Evolutionary conservation across 2,797 vertebrate genomes (phyloP).

Genomic region (Leuciscus waleckii): DNA sequence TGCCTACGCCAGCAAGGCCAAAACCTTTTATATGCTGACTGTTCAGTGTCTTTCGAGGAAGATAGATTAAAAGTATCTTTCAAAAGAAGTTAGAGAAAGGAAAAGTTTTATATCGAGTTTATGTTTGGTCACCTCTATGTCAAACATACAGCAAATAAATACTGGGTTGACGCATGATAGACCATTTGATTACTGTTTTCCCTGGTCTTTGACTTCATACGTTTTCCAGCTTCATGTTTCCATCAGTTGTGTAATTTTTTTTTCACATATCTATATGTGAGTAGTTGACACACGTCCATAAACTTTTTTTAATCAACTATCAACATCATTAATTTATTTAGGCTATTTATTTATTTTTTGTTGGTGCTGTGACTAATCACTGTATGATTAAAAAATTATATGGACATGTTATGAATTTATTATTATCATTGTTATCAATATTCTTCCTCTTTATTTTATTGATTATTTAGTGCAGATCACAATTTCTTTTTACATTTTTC

Average conservation of each 20-base stretch:
- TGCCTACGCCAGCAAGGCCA: background rate
- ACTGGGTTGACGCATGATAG: background rate
- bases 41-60: background rate
- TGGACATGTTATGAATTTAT: background rate
- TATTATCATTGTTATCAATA: background rate
- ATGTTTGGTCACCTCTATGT: background rate
- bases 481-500: background rate
- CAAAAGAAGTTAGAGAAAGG: background rate
- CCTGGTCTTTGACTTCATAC: background rate
- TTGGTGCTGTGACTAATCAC: background rate
- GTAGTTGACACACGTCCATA: background rate
- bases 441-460: background rate
- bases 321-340: background rate
- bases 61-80: background rate
- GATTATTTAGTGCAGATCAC: background rate
- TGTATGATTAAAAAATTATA: background rate
- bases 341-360: background rate
- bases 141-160: background rate
- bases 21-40: background rate
- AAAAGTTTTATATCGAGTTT: background rate
- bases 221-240: background rate
- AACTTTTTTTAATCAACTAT: background rate
- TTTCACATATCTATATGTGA: background rate
- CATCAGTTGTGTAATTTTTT: background rate
- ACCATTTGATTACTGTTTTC: background rate